These are phyloP conservation scores for Rhopalosiphum padi DNA, from an alignment of 1,140 invertebrate species.

Conservation along the genomic window DNA sequence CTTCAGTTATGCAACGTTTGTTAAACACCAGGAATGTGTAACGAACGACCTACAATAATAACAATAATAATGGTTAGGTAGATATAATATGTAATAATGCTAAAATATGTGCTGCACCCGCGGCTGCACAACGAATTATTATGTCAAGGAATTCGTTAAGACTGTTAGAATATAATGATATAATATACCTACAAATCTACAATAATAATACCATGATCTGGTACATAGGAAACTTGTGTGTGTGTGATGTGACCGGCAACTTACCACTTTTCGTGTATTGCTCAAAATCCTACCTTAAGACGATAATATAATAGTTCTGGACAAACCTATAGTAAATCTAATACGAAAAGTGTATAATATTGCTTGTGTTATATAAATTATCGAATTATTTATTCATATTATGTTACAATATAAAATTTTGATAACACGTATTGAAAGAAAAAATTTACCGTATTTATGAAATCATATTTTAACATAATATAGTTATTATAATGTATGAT, in stretches of 20 bases:
- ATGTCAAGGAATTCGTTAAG: conserved; percentile 1
- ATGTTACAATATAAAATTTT: neutral
- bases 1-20: conserved; percentile 21
- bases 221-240: neutral
- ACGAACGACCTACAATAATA: conserved; percentile 39
- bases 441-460: neutral
- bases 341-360: neutral
- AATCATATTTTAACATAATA: neutral
- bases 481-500: neutral
- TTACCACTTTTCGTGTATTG: neutral
- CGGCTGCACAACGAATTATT: neutral
- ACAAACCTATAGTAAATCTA: neutral
- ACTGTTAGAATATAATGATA: neutral
- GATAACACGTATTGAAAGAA: neutral
- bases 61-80: conserved; percentile 15
- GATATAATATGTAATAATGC: neutral
- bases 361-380: neutral
- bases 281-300: neutral
- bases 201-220: neutral
- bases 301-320: neutral
- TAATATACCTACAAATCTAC: neutral
- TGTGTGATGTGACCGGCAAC: neutral
- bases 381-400: neutral
- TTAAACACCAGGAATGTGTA: conserved; percentile 28
- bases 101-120: conserved; percentile 34